Conservation (phyloP, 2,888 invertebrate species). For the Octonoba sinensis region DNA sequence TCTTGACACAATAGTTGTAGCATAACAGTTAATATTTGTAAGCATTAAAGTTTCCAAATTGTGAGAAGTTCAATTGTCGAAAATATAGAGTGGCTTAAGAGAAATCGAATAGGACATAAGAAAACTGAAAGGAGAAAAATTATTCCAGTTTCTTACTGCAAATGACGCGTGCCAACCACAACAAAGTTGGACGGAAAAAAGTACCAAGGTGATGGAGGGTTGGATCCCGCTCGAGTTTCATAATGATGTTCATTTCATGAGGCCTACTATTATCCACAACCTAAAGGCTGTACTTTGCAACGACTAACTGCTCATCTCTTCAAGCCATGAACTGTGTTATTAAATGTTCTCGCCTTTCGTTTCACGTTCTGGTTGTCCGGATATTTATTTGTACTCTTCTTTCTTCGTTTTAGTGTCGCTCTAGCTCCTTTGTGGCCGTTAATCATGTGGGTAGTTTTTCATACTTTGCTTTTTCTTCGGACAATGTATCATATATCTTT, state of each 20-base stretch:
- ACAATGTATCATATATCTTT: no score
- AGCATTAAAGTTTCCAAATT: no score
- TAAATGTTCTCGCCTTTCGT: slow-evolving; percentile 20
- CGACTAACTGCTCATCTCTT: slow-evolving; percentile 13
- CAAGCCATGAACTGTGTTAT: slow-evolving; percentile 24
- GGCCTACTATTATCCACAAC: slow-evolving; percentile 37
- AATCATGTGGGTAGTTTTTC: slow-evolving; percentile 5
- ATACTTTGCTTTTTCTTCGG: slow-evolving; percentile 4
- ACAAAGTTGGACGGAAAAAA: background rate
- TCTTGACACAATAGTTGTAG: no score
- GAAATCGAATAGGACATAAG: no score
- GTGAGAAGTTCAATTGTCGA: no score
- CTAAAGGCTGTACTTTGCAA: slow-evolving; percentile 18
- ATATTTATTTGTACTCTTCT: background rate
- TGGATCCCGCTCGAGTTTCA: background rate
- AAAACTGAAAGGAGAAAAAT: no score
- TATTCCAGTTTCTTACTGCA: no score
- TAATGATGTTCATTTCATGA: slow-evolving; percentile 25
- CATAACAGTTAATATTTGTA: no score
- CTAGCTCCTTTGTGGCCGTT: slow-evolving; percentile 1
- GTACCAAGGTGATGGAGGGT: no score
- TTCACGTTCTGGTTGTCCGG: background rate
- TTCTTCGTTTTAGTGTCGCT: slow-evolving; percentile 10
- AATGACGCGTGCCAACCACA: slow-evolving; percentile 32
- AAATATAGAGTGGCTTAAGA: no score